Conservation (phyloP, 2,113 vertebrate species). For the Oncorhynchus kisutch region DNA sequence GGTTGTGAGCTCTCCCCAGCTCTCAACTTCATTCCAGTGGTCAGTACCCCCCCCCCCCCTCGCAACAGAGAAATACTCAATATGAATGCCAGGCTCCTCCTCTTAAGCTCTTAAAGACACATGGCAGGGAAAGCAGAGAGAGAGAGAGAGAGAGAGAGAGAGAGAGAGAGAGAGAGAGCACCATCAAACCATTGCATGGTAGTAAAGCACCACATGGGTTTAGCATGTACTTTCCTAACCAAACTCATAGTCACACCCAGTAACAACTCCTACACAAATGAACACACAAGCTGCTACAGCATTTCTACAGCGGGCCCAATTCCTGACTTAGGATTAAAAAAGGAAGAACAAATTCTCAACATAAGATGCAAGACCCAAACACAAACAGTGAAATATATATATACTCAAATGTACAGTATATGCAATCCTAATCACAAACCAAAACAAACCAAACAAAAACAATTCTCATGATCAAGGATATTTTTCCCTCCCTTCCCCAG, state of each 20-base stretch:
- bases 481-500: too few species aligned
- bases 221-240: conserved; percentile 33
- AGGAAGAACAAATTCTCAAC: neutral
- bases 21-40: conserved; percentile 71
- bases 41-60: conserved; percentile 44
- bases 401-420: too few species aligned
- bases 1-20: conserved; percentile 62
- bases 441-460: too few species aligned
- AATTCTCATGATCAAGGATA: too few species aligned
- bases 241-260: neutral
- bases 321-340: neutral
- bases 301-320: neutral
- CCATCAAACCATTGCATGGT: neutral
- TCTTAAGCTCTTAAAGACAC: conserved; percentile 83
- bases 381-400: too few species aligned
- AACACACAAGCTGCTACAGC: neutral
- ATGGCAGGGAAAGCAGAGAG: neutral
- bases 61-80: conserved; percentile 58
- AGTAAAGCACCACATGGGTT: neutral
- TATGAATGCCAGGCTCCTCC: conserved; percentile 67
- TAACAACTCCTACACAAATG: neutral
- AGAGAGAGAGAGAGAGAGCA: neutral
- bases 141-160: neutral
- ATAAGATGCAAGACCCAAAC: neutral
- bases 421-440: neutral